Percentiles rank a stretch among this genome's conserved stretches.
Evolutionary conservation across 2,113 vertebrate species (phyloP).

Genomic region (Mustela lutreola): DNA sequence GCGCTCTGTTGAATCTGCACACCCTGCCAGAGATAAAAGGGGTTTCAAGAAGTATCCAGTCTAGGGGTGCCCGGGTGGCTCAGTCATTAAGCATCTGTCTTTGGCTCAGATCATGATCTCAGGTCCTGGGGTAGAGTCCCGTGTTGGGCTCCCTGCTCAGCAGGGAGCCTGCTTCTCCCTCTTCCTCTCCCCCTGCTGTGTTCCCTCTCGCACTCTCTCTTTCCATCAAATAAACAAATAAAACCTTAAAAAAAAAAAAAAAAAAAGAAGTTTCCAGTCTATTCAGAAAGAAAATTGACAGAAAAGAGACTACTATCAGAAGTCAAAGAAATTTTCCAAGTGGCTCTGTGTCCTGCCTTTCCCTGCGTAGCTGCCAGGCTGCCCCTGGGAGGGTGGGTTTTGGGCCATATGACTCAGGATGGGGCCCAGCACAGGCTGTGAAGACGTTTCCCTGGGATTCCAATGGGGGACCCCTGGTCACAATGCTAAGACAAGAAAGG

Average conservation of each 20-base stretch:
- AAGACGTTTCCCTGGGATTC: background rate
- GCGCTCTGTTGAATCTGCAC: background rate
- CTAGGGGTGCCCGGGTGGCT: background rate
- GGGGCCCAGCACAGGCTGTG: background rate
- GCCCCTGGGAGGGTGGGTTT: background rate
- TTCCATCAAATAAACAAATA: too few relatives aligned
- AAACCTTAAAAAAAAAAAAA: too few relatives aligned
- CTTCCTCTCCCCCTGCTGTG: too few relatives aligned
- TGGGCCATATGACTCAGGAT: background rate
- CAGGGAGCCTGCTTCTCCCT: too few relatives aligned
- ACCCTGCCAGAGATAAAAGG: background rate
- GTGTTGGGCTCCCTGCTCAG: too few relatives aligned
- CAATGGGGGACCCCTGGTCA: accelerated
- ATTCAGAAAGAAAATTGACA: background rate
- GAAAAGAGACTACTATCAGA: background rate
- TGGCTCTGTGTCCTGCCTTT: background rate
- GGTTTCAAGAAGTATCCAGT: background rate
- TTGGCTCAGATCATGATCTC: too few relatives aligned
- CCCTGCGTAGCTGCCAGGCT: background rate
- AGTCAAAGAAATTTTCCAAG: background rate
- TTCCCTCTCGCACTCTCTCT: too few relatives aligned
- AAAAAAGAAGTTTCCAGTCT: background rate
- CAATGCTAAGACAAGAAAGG: accelerated
- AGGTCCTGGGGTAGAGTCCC: too few relatives aligned
- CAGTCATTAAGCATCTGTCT: too few relatives aligned